Percentiles rank a stretch among this genome's conserved stretches.
Evolutionary conservation across 2,113 vertebrate species (phyloP).

Genomic region (Dasyornis broadbenti): DNA sequence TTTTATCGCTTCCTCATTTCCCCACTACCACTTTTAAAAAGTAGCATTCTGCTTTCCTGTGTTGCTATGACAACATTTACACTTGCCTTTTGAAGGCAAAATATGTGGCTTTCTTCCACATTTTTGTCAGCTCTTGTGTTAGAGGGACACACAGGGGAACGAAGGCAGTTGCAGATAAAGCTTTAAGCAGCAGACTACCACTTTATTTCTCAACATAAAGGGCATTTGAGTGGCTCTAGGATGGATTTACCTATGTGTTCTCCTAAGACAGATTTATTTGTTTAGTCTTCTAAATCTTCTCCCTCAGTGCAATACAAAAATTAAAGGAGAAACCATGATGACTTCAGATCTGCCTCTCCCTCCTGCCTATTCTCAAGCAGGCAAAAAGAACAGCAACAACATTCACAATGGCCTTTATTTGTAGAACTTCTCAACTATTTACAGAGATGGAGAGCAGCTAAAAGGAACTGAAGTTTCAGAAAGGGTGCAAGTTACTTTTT

Average conservation of each 20-base stretch:
- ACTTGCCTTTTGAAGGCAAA: conserved; percentile 40
- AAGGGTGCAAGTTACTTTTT: background rate
- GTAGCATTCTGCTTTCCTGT: conserved; percentile 8
- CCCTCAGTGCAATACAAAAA: background rate
- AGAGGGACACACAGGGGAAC: background rate
- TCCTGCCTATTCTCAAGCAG: background rate
- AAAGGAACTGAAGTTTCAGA: background rate
- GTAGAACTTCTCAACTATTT: background rate
- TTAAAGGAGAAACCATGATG: background rate
- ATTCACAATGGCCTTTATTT: background rate
- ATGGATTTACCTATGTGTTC: background rate
- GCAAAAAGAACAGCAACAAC: background rate
- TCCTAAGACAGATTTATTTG: background rate
- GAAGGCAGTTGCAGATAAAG: background rate
- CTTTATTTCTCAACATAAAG: background rate
- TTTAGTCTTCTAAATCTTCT: background rate
- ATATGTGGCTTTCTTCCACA: background rate
- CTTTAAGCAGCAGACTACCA: background rate
- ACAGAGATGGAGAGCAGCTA: background rate
- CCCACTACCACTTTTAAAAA: background rate
- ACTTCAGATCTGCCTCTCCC: background rate
- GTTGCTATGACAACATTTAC: conserved; percentile 58
- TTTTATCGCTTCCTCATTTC: background rate
- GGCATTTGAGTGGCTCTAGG: background rate
- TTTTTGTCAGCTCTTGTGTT: conserved; percentile 9